Conservation (phyloP, 2,888 invertebrate genomes). For the Synanthedon vespiformis region DNA sequence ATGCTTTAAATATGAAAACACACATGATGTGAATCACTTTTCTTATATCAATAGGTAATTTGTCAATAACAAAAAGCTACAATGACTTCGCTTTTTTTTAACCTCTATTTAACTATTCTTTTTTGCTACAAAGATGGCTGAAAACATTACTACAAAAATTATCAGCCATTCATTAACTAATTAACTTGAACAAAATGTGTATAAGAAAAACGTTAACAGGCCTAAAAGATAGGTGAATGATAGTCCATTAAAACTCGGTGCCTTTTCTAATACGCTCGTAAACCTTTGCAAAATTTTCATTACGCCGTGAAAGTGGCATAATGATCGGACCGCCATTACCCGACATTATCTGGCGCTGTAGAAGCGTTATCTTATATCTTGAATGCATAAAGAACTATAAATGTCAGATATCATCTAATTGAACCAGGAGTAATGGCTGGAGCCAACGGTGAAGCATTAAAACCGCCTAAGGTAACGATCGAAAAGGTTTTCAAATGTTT, state of each 20-base stretch:
- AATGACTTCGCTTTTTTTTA: no score
- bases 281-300: constrained; percentile 58
- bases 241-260: constrained; percentile 30
- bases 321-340: constrained; percentile 59
- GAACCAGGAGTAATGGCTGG: constrained; percentile 48
- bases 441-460: constrained; percentile 36
- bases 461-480: constrained; percentile 54
- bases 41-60: no score
- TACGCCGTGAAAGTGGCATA: constrained; percentile 48
- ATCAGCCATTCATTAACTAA: no score
- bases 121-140: no score
- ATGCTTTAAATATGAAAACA: no score
- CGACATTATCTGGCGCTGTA: constrained; percentile 52
- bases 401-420: constrained; percentile 68
- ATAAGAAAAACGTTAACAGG: no score
- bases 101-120: no score
- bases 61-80: no score
- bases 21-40: no score
- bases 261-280: constrained; percentile 34
- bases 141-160: no score
- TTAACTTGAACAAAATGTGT: no score
- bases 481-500: constrained; percentile 45
- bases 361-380: constrained; percentile 57
- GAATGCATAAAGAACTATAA: constrained; percentile 68
- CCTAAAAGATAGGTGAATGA: constrained; percentile 22